These are phyloP conservation scores for Procapra przewalskii DNA, from an alignment of 2,113 vertebrate genomes.

Conservation along the genomic window DNA sequence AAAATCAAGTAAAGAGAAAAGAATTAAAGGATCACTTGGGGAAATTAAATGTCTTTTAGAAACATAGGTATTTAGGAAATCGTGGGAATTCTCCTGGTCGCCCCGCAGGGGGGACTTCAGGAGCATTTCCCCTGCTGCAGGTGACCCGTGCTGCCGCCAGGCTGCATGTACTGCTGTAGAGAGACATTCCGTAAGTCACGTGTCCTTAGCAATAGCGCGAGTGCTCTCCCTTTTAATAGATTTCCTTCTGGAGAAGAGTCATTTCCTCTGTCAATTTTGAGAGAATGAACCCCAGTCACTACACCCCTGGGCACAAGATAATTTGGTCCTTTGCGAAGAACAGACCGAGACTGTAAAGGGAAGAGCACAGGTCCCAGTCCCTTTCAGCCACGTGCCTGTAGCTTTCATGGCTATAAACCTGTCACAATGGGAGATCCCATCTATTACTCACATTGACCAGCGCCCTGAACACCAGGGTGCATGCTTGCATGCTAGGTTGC, in stretches of 20 bases:
- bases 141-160: not conserved
- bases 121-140: not conserved
- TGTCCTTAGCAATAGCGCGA: not conserved
- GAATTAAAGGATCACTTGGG: not conserved
- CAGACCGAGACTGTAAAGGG: not conserved
- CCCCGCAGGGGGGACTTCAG: not conserved
- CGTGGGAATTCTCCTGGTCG: not conserved
- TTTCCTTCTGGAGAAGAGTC: not conserved
- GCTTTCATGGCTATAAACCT: not conserved
- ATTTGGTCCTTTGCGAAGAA: not conserved
- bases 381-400: not conserved
- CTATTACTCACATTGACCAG: not conserved
- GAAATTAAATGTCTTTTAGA: not conserved
- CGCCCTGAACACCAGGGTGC: not conserved
- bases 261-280: not conserved
- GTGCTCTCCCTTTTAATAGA: not conserved
- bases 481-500: not conserved
- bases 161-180: not conserved
- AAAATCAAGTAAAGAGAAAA: not conserved
- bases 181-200: not conserved
- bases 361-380: not conserved
- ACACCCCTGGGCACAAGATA: not conserved
- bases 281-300: not conserved
- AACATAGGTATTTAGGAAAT: not conserved
- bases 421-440: not conserved